These are phyloP conservation scores for Apotomis capreana DNA, from an alignment of 2,888 invertebrate genomes.

Conservation along the genomic window DNA sequence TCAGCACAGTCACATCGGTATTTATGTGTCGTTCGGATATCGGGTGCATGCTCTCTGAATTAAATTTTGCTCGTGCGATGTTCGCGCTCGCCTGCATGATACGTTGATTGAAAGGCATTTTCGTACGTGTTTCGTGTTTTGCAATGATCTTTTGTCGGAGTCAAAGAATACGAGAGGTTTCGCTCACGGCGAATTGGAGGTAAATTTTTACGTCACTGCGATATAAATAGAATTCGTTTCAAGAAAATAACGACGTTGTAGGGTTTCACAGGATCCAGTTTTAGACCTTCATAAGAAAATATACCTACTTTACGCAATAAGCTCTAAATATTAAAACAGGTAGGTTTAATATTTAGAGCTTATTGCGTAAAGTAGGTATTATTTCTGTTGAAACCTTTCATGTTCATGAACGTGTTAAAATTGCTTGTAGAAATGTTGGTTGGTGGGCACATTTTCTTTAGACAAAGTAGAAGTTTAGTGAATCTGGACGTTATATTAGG, in stretches of 20 bases:
- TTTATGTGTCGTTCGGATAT: conserved; percentile 64
- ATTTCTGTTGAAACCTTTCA: too few relatives aligned
- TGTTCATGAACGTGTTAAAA: too few relatives aligned
- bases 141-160: conserved; percentile 42
- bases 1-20: conserved; percentile 59
- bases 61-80: conserved; percentile 64
- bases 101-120: conserved; percentile 73
- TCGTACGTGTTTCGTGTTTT: conserved; percentile 56
- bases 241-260: conserved; percentile 5
- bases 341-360: too few relatives aligned
- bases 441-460: too few relatives aligned
- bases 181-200: conserved; percentile 14
- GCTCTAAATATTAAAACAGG: too few relatives aligned
- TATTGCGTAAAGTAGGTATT: too few relatives aligned
- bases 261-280: neutral
- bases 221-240: conserved; percentile 13
- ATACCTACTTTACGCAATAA: too few relatives aligned
- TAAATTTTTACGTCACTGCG: conserved; percentile 4
- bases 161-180: conserved; percentile 31
- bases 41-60: conserved; percentile 62
- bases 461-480: too few relatives aligned
- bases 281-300: conserved; percentile 7
- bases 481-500: too few relatives aligned
- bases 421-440: too few relatives aligned
- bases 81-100: conserved; percentile 58